phyloP scores from a whole-genome alignment of 2,113 vertebrate genomes.

The Pygoscelis antarcticus region DNA sequence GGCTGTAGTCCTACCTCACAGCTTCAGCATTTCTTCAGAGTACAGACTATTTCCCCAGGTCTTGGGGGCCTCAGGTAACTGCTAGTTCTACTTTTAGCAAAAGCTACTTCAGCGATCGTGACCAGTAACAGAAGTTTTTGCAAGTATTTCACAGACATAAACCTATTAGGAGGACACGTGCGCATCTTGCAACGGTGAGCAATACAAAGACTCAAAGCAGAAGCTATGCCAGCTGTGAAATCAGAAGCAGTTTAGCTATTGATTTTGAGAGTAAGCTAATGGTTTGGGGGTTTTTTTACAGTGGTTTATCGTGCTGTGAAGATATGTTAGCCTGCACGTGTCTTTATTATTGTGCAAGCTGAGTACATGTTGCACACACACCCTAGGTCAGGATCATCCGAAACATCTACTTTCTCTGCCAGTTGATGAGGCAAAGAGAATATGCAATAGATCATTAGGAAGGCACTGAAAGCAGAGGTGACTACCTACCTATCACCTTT shows the following conservation, averaged over 20 bases:
- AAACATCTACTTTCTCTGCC: neutral
- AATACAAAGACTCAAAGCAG: neutral
- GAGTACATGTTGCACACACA: neutral
- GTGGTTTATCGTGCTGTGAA: neutral
- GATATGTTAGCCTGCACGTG: neutral
- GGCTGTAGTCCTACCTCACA: neutral
- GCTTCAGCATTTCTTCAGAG: neutral
- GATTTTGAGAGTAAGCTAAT: neutral
- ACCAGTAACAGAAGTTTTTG: neutral
- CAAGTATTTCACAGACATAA: neutral
- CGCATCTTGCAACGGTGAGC: neutral
- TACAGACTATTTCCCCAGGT: neutral
- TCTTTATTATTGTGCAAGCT: neutral
- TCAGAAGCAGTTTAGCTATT: neutral
- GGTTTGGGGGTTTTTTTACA: neutral
- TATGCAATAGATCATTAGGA: neutral
- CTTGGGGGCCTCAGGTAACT: neutral
- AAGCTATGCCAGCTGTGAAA: neutral
- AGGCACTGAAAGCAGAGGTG: neutral
- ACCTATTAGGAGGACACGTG: neutral
- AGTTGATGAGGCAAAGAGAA: accelerated
- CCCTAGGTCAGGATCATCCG: neutral
- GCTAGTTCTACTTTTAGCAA: neutral
- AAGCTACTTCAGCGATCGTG: neutral
- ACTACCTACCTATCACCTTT: neutral